Conservation (phyloP, 2,113 vertebrate genomes). For the Jaculus jaculus region DNA sequence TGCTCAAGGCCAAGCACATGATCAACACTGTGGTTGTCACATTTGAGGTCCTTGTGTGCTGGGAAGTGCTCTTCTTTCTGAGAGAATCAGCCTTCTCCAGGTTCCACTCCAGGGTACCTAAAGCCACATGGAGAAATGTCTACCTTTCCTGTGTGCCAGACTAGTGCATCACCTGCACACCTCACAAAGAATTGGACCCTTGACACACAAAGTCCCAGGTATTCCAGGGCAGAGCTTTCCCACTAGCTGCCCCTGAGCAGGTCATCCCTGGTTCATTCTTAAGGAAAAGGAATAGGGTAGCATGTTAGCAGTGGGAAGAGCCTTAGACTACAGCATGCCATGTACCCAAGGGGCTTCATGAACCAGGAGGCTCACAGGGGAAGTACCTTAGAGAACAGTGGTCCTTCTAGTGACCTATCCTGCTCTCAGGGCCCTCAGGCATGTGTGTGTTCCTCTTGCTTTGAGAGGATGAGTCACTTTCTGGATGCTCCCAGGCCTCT, state of each 20-base stretch:
- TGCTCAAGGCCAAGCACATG: not conserved
- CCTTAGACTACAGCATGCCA: too few species aligned
- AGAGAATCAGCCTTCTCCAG: too few species aligned
- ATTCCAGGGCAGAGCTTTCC: not conserved
- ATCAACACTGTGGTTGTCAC: too few species aligned
- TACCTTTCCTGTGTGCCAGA: too few species aligned
- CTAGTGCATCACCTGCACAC: not conserved
- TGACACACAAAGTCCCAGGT: not conserved
- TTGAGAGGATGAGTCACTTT: not conserved
- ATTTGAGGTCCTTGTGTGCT: too few species aligned
- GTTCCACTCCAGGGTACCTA: too few species aligned
- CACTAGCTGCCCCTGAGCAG: not conserved
- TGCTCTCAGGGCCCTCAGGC: not conserved
- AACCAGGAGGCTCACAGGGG: too few species aligned
- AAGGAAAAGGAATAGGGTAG: not conserved
- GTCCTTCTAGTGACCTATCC: not conserved
- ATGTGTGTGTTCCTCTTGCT: not conserved
- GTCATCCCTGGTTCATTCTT: not conserved
- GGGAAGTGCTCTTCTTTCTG: too few species aligned
- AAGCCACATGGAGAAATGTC: too few species aligned
- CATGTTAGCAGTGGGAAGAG: too few species aligned
- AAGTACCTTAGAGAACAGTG: not conserved
- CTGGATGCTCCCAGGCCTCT: not conserved
- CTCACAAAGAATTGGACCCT: not conserved
- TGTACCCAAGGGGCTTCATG: not conserved